Percentiles rank a stretch among this genome's conserved stretches.
Evolutionary conservation across 2,113 vertebrate species (phyloP).

Genomic region (Pyxicephalus adspersus): DNA sequence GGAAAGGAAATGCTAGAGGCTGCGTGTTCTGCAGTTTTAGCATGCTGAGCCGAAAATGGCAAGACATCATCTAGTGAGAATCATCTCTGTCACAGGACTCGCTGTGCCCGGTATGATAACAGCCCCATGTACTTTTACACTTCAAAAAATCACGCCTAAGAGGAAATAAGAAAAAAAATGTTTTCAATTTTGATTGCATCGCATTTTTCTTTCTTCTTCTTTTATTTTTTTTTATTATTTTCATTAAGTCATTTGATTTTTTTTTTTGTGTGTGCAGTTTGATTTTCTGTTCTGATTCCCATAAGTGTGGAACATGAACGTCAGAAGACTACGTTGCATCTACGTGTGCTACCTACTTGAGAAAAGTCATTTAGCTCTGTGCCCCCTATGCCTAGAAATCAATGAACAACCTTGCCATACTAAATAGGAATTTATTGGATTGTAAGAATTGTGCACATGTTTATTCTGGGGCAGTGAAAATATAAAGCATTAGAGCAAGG

Average conservation of each 20-base stretch:
- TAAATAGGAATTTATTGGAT: no score
- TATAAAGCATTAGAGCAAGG: no score
- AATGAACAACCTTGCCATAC: no score
- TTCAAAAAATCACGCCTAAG: not conserved
- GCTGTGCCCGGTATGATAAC: not conserved
- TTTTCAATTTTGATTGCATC: not conserved
- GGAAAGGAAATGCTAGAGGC: slow-evolving; percentile 6
- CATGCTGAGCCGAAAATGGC: slow-evolving; percentile 33
- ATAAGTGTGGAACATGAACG: no score
- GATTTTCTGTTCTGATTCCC: not conserved
- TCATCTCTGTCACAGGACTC: not conserved
- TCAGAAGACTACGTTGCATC: no score
- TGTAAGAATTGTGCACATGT: no score
- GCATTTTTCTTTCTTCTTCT: not conserved
- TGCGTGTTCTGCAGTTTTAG: slow-evolving; percentile 10
- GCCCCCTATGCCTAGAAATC: no score
- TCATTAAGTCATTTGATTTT: not conserved
- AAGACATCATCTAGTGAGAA: slow-evolving; percentile 12
- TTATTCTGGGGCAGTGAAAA: no score
- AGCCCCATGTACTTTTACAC: not conserved
- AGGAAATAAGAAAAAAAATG: not conserved
- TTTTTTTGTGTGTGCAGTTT: no score
- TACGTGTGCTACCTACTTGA: not conserved
- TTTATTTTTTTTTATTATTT: not conserved
- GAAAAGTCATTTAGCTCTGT: no score